Conservation (phyloP, 2,888 invertebrate genomes). For the Lypha dubia region DNA sequence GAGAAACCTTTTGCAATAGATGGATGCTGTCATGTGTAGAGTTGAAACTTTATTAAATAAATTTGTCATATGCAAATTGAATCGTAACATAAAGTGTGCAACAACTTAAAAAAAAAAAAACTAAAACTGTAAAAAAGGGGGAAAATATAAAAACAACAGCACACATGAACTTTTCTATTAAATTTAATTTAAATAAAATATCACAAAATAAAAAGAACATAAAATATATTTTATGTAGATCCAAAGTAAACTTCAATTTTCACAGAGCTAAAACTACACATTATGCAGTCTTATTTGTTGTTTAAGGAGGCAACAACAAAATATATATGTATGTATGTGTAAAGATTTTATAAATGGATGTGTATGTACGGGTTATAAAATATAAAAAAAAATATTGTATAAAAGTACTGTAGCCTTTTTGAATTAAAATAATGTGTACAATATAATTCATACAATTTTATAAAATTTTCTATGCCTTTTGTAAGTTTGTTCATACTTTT, state of each 20-base stretch:
- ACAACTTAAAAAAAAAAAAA: constrained; percentile 49
- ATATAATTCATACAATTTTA: not conserved
- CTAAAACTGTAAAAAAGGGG: too few relatives aligned
- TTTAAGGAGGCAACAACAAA: constrained; percentile 1
- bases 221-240: too few relatives aligned
- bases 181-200: constrained; percentile 70
- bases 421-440: constrained; percentile 48
- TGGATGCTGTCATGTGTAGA: constrained; percentile 53
- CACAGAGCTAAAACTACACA: constrained; percentile 29
- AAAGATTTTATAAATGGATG: not conserved
- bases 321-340: not conserved
- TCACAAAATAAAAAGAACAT: too few relatives aligned
- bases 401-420: constrained; percentile 32
- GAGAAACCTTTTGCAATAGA: not conserved
- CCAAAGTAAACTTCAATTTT: constrained; percentile 39
- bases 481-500: not conserved
- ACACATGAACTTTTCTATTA: constrained; percentile 66
- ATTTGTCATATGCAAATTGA: constrained; percentile 73
- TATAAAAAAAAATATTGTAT: not conserved
- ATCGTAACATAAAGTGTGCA: constrained; percentile 66
- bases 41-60: constrained; percentile 71
- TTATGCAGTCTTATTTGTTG: constrained; percentile 21
- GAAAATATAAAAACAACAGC: constrained; percentile 34
- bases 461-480: constrained; percentile 17
- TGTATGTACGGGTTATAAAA: too few relatives aligned